These are phyloP conservation scores for Oopsacas minuta DNA, from an alignment of 37 sponge, comb jelly and placozoan genomes.

Conservation along the genomic window DNA sequence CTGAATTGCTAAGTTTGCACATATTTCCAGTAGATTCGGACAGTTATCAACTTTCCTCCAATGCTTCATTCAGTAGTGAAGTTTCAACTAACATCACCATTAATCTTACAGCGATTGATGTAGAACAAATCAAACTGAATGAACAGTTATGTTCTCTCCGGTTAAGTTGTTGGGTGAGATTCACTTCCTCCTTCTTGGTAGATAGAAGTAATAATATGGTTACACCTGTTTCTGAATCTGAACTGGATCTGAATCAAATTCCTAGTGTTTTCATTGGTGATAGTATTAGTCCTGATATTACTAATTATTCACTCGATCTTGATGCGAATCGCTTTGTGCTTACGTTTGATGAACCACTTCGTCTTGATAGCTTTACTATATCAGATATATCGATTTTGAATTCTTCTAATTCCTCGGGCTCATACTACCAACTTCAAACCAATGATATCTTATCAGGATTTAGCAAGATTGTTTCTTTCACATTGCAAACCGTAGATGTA, in stretches of 20 bases:
- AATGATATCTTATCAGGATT: background rate
- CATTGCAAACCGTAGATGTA: slow-evolving; percentile 38
- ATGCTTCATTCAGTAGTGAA: slow-evolving; percentile 18
- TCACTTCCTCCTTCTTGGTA: slow-evolving; percentile 33
- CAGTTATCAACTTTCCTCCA: background rate
- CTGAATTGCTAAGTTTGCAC: slow-evolving; percentile 38
- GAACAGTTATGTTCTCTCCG: slow-evolving; percentile 28
- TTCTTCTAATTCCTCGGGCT: background rate
- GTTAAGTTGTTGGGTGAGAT: slow-evolving; percentile 40
- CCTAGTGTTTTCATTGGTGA: slow-evolving; percentile 31
- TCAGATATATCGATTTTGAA: slow-evolving; percentile 42
- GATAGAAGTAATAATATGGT: slow-evolving; percentile 37
- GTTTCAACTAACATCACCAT: slow-evolving; percentile 29
- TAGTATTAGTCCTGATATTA: slow-evolving; percentile 34
- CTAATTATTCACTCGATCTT: slow-evolving; percentile 32
- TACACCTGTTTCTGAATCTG: background rate
- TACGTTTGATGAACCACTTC: slow-evolving; percentile 54
- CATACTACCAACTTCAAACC: background rate
- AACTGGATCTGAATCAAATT: background rate
- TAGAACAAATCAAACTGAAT: slow-evolving; percentile 39
- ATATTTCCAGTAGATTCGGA: background rate
- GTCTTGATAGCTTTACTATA: slow-evolving; percentile 36
- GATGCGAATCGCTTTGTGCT: slow-evolving; percentile 35
- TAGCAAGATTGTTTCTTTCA: slow-evolving; percentile 24
- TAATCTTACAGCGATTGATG: slow-evolving; percentile 27